Conservation (phyloP, 30 jellyfish, hydroid and myxozoan genomes). For the Turritopsis dohrnii region DNA sequence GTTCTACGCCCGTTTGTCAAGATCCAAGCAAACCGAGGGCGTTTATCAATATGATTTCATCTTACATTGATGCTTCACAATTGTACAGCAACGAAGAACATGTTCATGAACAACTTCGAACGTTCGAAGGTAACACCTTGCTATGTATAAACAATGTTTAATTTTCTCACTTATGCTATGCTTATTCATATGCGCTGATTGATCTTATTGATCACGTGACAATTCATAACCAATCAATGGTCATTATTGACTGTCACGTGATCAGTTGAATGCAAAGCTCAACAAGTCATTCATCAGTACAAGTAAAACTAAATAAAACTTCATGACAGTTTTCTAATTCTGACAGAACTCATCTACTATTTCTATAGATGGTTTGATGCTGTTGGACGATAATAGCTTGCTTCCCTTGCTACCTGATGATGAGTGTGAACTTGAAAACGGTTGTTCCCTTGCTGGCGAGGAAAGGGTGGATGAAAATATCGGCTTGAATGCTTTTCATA, state of each 20-base stretch:
- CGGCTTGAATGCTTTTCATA: slow-evolving; percentile 29
- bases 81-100: slow-evolving; percentile 39
- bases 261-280: too few relatives aligned
- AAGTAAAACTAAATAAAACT: too few relatives aligned
- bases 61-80: slow-evolving; percentile 63
- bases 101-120: background rate
- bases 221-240: too few relatives aligned
- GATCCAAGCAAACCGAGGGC: slow-evolving; percentile 33
- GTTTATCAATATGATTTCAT: slow-evolving; percentile 51
- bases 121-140: background rate
- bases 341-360: too few relatives aligned
- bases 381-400: background rate
- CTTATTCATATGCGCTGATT: too few relatives aligned
- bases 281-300: too few relatives aligned
- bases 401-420: slow-evolving; percentile 9
- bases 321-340: too few relatives aligned
- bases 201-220: too few relatives aligned
- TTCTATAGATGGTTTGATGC: slow-evolving; percentile 11
- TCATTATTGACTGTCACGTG: too few relatives aligned
- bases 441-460: slow-evolving; percentile 45
- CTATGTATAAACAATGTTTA: too few relatives aligned
- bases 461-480: slow-evolving; percentile 27
- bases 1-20: background rate
- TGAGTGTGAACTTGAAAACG: slow-evolving; percentile 1
- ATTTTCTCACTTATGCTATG: too few relatives aligned